Percentiles rank a stretch among this genome's conserved stretches.
Evolutionary conservation across 2,888 invertebrate genomes (phyloP).

Genomic region (Tridacna crocea): DNA sequence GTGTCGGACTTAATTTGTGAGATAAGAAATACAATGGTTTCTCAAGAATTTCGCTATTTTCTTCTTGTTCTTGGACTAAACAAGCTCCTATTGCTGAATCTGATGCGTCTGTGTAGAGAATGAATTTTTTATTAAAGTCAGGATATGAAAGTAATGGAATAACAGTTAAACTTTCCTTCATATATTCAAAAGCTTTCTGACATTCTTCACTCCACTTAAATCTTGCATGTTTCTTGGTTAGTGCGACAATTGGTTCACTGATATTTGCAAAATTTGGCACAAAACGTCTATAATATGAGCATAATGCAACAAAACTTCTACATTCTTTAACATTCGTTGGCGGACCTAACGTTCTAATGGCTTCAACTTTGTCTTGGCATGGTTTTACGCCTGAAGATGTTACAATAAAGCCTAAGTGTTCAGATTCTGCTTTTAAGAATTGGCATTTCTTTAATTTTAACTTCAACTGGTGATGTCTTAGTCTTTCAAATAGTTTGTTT

Average conservation of each 20-base stretch:
- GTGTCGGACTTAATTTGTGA: conserved; percentile 9
- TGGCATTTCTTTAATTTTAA: conserved; percentile 16
- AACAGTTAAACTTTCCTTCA: neutral
- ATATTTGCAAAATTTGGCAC: conserved; percentile 1
- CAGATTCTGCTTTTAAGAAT: conserved; percentile 10
- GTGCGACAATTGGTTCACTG: neutral
- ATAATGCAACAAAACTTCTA: neutral
- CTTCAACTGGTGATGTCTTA: conserved; percentile 9
- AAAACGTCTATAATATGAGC: conserved; percentile 9
- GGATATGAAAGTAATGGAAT: neutral
- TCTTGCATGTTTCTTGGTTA: conserved; percentile 3
- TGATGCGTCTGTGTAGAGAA: conserved; percentile 1
- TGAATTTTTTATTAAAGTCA: conserved; percentile 1
- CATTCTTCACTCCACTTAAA: conserved; percentile 16
- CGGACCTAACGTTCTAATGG: neutral
- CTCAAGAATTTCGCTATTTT: neutral
- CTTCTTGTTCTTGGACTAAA: neutral
- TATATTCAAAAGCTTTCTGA: conserved; percentile 1
- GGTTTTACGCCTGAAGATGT: neutral
- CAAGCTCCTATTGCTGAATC: neutral
- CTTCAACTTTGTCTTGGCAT: conserved; percentile 5
- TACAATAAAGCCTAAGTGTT: conserved; percentile 6
- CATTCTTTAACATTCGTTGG: neutral
- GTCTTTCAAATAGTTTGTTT: conserved; percentile 15
- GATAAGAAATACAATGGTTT: conserved; percentile 8